Percentiles rank a stretch among this genome's conserved stretches.
Conservation (phyloP, 2,888 invertebrate genomes). For the Ophioninae sp. region DNA sequence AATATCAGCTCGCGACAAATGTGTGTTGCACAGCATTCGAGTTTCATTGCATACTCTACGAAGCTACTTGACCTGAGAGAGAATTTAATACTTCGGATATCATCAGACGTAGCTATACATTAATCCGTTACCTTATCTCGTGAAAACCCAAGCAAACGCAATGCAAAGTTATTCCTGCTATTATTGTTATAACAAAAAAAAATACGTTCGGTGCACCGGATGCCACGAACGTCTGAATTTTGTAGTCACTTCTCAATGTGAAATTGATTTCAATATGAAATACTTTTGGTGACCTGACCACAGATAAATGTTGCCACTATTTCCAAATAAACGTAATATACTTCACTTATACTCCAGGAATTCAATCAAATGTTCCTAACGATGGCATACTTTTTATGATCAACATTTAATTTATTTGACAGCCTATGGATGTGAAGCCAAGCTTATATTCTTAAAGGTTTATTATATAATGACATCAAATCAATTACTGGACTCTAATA, state of each 20-base stretch:
- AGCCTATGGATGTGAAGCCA: too few relatives aligned
- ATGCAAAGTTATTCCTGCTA: not conserved
- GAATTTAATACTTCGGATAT: slow-evolving; percentile 9
- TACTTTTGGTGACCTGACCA: not conserved
- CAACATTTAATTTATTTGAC: too few relatives aligned
- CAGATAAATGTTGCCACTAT: not conserved
- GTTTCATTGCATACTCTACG: slow-evolving; percentile 28
- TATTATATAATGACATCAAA: too few relatives aligned
- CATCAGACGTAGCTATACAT: not conserved
- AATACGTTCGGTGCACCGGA: not conserved
- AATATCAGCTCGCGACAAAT: slow-evolving; percentile 1
- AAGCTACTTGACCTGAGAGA: not conserved
- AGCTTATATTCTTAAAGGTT: too few relatives aligned
- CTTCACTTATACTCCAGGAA: not conserved
- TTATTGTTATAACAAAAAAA: slow-evolving; percentile 4
- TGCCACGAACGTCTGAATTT: too few relatives aligned
- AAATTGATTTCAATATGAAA: not conserved
- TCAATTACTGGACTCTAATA: too few relatives aligned
- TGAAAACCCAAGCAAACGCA: slow-evolving; percentile 10
- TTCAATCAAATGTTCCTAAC: not conserved
- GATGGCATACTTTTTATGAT: too few relatives aligned
- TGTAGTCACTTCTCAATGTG: too few relatives aligned
- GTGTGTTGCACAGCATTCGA: slow-evolving; percentile 4
- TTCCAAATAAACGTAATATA: not conserved
- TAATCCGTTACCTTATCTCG: not conserved